phyloP scores from a whole-genome alignment of 2,888 invertebrate species.

The Actias luna region DNA sequence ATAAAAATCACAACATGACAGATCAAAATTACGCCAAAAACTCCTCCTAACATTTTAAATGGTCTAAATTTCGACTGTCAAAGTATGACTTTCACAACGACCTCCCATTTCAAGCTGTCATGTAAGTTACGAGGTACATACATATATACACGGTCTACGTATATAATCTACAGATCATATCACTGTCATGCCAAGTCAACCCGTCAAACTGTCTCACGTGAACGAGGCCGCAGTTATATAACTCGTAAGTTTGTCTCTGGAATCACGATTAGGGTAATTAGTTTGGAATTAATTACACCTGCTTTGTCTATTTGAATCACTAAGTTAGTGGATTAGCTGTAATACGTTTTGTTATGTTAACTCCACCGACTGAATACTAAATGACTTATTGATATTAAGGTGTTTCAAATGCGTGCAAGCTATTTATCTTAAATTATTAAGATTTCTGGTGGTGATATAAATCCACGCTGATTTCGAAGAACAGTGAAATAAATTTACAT shows the following conservation, averaged over 20 bases:
- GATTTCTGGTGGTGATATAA: no score
- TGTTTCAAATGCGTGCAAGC: not conserved
- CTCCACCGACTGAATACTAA: not conserved
- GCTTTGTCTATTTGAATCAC: constrained; percentile 45
- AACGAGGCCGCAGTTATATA: constrained; percentile 26
- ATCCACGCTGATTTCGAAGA: no score
- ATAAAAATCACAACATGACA: no score
- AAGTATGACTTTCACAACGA: not conserved
- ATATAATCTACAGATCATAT: not conserved
- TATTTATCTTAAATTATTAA: no score
- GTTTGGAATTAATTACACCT: constrained; percentile 69
- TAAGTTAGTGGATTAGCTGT: constrained; percentile 25
- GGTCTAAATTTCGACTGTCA: not conserved
- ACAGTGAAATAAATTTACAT: no score
- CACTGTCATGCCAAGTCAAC: constrained; percentile 19
- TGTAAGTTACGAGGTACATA: not conserved
- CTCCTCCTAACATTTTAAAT: no score
- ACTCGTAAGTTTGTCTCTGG: constrained; percentile 42
- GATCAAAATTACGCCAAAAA: no score
- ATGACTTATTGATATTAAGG: not conserved
- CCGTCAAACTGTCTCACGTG: constrained; percentile 18
- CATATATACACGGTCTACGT: not conserved
- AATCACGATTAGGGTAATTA: constrained; percentile 64
- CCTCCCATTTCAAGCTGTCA: not conserved
- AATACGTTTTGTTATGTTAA: constrained; percentile 12